phyloP scores from a whole-genome alignment of 2,113 vertebrate genomes.

The Aythya baeri region DNA sequence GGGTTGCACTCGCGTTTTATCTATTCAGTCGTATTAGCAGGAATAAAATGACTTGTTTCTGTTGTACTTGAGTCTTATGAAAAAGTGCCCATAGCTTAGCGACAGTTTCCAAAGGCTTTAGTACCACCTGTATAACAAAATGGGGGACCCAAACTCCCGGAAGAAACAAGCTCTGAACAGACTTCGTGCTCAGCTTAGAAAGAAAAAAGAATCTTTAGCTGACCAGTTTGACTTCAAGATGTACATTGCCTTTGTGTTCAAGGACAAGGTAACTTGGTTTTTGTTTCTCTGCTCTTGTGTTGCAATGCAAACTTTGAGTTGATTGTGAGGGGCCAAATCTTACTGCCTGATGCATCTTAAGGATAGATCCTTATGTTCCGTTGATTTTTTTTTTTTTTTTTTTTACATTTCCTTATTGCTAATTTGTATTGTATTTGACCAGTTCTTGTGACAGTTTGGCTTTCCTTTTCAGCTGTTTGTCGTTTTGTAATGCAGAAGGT shows the following conservation, averaged over 20 bases:
- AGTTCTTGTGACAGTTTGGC: neutral
- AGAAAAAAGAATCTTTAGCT: slow-evolving; percentile 99
- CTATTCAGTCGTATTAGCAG: slow-evolving; percentile 76
- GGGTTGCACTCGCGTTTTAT: slow-evolving; percentile 76
- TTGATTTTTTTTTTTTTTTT: rapidly evolving
- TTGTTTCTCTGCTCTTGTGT: neutral
- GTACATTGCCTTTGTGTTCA: slow-evolving; percentile 99
- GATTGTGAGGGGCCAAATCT: neutral
- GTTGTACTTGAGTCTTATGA: slow-evolving; percentile 85
- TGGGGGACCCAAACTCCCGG: slow-evolving; percentile 99
- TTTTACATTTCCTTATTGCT: neutral
- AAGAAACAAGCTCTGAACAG: slow-evolving; percentile 99
- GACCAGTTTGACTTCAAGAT: slow-evolving; percentile 99
- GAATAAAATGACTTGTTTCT: slow-evolving; percentile 84
- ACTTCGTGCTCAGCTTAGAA: slow-evolving; percentile 99
- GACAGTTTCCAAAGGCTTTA: slow-evolving; percentile 83
- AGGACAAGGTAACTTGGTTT: slow-evolving; percentile 91
- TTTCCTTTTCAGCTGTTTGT: neutral
- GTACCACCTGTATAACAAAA: slow-evolving; percentile 87
- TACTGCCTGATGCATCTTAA: neutral
- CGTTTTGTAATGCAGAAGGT: neutral
- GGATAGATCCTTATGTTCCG: neutral
- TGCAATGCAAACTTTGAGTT: neutral
- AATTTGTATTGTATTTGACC: rapidly evolving
- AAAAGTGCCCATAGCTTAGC: slow-evolving; percentile 83